These are phyloP conservation scores for Phalacrocorax aristotelis DNA, from an alignment of 2,113 vertebrate genomes.

Conservation along the genomic window DNA sequence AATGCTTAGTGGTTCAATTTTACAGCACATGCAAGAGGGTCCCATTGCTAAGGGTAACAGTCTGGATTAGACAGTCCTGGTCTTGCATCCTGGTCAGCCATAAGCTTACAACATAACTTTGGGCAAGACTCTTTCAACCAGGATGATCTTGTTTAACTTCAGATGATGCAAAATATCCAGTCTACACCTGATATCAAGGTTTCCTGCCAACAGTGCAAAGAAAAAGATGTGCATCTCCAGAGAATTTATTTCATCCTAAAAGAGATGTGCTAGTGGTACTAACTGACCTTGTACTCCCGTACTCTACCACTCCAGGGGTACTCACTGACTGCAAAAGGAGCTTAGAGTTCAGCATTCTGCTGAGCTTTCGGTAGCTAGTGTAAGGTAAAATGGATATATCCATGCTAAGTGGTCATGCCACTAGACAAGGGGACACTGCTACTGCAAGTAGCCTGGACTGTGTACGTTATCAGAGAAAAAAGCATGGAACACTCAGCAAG, in stretches of 20 bases:
- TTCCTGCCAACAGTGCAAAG: not conserved
- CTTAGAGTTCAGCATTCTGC: not conserved
- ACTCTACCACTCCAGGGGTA: not conserved
- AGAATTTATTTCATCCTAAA: not conserved
- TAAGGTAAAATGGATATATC: not conserved
- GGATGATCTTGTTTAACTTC: not conserved
- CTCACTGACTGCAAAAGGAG: not conserved
- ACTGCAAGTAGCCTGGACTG: not conserved
- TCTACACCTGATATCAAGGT: not conserved
- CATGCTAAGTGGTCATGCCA: not conserved
- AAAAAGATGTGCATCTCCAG: not conserved
- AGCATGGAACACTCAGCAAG: rapidly evolving
- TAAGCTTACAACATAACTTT: not conserved
- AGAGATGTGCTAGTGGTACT: not conserved
- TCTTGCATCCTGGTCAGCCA: not conserved
- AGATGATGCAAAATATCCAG: not conserved
- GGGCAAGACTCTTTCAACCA: not conserved
- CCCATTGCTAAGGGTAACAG: not conserved
- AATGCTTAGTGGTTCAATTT: not conserved
- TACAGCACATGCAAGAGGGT: not conserved
- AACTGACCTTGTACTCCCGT: not conserved
- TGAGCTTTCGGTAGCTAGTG: not conserved
- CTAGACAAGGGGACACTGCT: not conserved
- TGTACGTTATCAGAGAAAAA: not conserved
- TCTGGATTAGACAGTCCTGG: not conserved